Evolutionary conservation across 2,797 vertebrate species (phyloP).

Genomic region (Hydrophis major): DNA sequence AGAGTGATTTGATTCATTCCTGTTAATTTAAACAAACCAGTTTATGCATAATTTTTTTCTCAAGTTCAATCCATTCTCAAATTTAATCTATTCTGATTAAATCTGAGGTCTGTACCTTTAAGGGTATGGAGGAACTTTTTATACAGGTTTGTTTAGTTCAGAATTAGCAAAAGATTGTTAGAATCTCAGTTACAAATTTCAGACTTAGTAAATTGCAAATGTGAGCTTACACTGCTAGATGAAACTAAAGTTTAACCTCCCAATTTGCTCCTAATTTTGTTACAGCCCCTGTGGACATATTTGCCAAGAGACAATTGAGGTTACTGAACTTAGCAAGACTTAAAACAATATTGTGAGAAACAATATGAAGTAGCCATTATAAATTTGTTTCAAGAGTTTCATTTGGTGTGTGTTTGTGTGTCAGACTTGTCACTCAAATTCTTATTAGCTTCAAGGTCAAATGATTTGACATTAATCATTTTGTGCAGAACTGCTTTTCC

Average conservation of each 20-base stretch:
- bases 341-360: slow-evolving; percentile 11
- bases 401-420: slow-evolving; percentile 10
- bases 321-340: slow-evolving; percentile 28
- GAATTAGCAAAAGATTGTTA: slow-evolving; percentile 17
- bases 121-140: background rate
- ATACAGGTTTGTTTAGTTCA: slow-evolving; percentile 9
- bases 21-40: background rate
- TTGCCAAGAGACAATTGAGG: slow-evolving; percentile 19
- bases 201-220: slow-evolving; percentile 25
- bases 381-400: slow-evolving; percentile 38
- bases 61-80: background rate
- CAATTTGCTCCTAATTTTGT: slow-evolving; percentile 38
- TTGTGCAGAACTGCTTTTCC: background rate
- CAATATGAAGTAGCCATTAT: background rate
- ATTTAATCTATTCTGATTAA: background rate
- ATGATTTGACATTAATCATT: slow-evolving; percentile 32
- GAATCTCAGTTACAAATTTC: background rate
- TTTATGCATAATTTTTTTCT: background rate
- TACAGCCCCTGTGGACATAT: background rate
- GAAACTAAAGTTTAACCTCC: slow-evolving; percentile 15
- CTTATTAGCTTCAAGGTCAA: slow-evolving; percentile 23
- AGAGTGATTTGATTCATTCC: background rate
- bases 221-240: slow-evolving; percentile 32
- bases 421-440: slow-evolving; percentile 33
- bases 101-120: background rate